These are phyloP conservation scores for Meganola albula DNA, from an alignment of 2,888 invertebrate species.

Conservation along the genomic window DNA sequence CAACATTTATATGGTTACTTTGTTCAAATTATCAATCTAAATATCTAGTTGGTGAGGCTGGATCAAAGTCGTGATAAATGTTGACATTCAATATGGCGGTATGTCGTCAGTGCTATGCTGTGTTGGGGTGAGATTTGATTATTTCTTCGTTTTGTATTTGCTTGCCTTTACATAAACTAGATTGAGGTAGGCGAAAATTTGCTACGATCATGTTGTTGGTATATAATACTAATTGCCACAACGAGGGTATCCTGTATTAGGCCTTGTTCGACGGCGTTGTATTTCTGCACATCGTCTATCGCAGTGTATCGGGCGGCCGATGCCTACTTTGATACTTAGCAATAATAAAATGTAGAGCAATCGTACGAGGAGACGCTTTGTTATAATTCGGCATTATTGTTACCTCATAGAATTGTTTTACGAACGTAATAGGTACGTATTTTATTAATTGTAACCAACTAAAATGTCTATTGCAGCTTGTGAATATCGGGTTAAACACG, in stretches of 20 bases:
- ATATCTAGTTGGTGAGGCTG: constrained; percentile 41
- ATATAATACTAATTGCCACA: constrained; percentile 35
- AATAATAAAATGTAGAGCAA: constrained; percentile 54
- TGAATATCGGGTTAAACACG: constrained; percentile 48
- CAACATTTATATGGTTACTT: constrained; percentile 29
- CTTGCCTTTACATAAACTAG: constrained; percentile 39
- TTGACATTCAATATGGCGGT: constrained; percentile 96
- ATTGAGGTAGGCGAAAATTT: constrained; percentile 33
- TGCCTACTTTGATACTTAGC: constrained; percentile 56
- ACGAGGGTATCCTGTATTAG: constrained; percentile 27
- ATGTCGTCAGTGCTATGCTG: constrained; percentile 97
- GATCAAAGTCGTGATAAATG: constrained; percentile 64
- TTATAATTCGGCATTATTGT: constrained; percentile 33
- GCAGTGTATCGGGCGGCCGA: constrained; percentile 48
- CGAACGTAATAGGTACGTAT: constrained; percentile 12
- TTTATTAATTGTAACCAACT: constrained; percentile 29
- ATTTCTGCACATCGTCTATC: constrained; percentile 56
- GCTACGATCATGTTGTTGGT: constrained; percentile 30
- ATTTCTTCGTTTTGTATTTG: constrained; percentile 51
- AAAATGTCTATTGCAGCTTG: constrained; percentile 56
- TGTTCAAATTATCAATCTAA: constrained; percentile 32
- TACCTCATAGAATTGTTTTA: constrained; percentile 22
- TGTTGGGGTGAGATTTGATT: constrained; percentile 92
- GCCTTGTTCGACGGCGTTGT: constrained; percentile 43
- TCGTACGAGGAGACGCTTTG: constrained; percentile 40